Evolutionary conservation across 2,113 vertebrate species (phyloP), one percentile per base, ranked within the genome.

Genomic region (Caranx melampygus): DNA sequence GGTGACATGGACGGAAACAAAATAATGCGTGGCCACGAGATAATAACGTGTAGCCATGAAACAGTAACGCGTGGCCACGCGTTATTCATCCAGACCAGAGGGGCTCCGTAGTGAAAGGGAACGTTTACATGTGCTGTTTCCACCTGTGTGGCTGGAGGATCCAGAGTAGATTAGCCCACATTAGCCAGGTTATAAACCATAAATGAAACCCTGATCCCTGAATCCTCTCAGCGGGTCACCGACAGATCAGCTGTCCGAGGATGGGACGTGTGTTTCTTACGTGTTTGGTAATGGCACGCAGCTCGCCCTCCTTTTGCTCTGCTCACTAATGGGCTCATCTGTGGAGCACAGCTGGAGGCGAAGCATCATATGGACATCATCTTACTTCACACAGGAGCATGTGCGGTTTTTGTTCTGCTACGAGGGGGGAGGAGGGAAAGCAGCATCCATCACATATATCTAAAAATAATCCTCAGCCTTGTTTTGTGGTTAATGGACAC

Each of bases 331-430:
- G 79, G 78, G 77, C 34, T 64, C 73, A 85, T 81, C 66, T 68
- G 75, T 81, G 75, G 67, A 61, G 68, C 80, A 84, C 84, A 87
- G 67, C 75, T 92, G 78, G 58, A 49, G 83, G 44, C 75, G 4
- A 16, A 11, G 18, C 2, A 26, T 35, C 31, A 49, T 59, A 33
- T 60, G 60, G 55, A 7, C 61, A 51, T 47, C 5, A 15, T 59
- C 26, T 47, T 20, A 61, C 10, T 47, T 16, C 52, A 73, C 2
- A 59, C 74, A 57, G 47, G 55, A 57, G 33, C 49, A 34, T 34
- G 15, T 59, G 33, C 3, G 1, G 26, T 18, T 45, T n/a, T 58
- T 55, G 13, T 70, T 63, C 2, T 51, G 21, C 16, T 57, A n/a
- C 5, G 57, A 42, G 34, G 5, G 57, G 42, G 57, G 42, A 40